Base-by-base conservation (phyloP, 2,113 vertebrate genomes). In the Oplegnathus fasciatus region DNA sequence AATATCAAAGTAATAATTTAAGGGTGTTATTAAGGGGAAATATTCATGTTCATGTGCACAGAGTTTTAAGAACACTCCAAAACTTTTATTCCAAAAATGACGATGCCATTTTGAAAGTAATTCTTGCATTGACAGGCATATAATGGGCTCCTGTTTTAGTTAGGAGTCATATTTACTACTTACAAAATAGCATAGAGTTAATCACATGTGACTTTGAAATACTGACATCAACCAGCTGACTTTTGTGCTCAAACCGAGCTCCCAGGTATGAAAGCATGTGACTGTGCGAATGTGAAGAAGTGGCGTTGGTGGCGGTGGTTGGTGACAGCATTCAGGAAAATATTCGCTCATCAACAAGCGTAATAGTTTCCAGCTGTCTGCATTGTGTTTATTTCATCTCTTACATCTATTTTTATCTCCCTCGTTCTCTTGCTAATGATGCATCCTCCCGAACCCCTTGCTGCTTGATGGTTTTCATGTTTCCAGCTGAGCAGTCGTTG, bases 371-470 rank as follows among this genome's bases (percentile, higher is more conserved):
- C 42, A 82, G 55, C 37, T 74, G 75, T 52, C 54, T 64, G 58
- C 17, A 24, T n/a, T 44, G 32, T n/a, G 18, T n/a, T n/a, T 61
- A 64, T 62, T 78, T 73, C 46, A 37, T 74, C 13, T 65, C 10
- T 22, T 15, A 24, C 17, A 22, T 76, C 54, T 66, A 32, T 84
- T 75, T 73, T 44, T 22, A 67, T 14, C 14, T 54, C 44, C 20
- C 20, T 52, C 44, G 11, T 32, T 54, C 22, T 66, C 24, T 13
- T 34, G 1, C 50, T 82, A 66, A 85, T 83, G 64, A 82, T 69
- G 42, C 55, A 44, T 69, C 15, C 42, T 72, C 17, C n/a, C 26
- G 24, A 58, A 30, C 22, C 48, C 5, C 48, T 40, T 30, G 5
- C 48, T 50, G 68, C 67, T 71, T 55, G 4, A 75, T 68, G 15